These are phyloP conservation scores for Lynx canadensis DNA, from an alignment of 2,113 vertebrate genomes.

Conservation along the genomic window DNA sequence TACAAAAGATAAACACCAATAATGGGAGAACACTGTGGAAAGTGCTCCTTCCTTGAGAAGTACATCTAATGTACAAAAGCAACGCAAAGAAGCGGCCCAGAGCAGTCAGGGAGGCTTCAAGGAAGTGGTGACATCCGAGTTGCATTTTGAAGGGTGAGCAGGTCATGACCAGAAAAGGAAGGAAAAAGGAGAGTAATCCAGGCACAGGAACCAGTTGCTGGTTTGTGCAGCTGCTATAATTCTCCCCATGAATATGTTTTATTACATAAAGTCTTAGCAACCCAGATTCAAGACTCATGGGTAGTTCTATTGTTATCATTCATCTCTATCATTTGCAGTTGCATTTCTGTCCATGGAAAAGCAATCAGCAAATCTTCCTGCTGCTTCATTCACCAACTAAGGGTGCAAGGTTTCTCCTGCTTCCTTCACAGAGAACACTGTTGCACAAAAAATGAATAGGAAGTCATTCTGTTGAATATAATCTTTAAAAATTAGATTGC, in stretches of 20 bases:
- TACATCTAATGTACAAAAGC: background rate
- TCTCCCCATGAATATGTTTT: background rate
- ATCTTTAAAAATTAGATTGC: background rate
- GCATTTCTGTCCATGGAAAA: background rate
- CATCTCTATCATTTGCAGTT: background rate
- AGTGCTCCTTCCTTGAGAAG: background rate
- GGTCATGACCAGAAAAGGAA: background rate
- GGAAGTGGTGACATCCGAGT: background rate
- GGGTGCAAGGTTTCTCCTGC: background rate
- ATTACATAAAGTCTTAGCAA: background rate
- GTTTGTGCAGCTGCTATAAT: background rate
- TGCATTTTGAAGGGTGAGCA: background rate
- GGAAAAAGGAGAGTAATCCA: background rate
- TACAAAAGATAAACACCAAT: background rate
- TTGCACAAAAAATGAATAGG: background rate
- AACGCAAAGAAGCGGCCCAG: background rate
- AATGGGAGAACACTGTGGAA: background rate
- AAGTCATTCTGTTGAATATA: background rate
- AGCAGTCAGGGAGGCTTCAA: background rate
- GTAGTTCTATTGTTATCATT: background rate
- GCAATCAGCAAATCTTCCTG: background rate
- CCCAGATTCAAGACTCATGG: background rate
- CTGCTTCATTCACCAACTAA: background rate
- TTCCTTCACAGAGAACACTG: background rate
- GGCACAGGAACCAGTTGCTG: background rate